Evolutionary conservation across 2,797 vertebrate species (phyloP), one percentile per base, ranked within the genome.

Genomic region (Alectoris magna): DNA sequence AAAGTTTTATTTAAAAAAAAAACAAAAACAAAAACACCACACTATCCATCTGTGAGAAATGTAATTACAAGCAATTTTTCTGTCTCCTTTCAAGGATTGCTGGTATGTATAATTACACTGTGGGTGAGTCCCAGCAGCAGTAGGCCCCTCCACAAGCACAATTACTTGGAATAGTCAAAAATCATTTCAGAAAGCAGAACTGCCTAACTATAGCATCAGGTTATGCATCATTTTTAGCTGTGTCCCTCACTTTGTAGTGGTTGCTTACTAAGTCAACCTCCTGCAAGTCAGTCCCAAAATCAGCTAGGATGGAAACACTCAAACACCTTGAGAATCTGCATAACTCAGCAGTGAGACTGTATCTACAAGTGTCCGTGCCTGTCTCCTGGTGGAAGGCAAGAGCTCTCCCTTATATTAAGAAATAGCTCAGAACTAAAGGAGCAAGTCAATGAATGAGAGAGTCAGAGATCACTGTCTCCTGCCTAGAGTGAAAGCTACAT

Each of bases 21-120:
- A 9, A n/a, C n/a, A 39, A 39, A 7, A 39, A 39, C 39, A 39
- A 39, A 39, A 39, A 39, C 68, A 39, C 68, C 38, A 62, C 1
- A 2, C 6, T 59, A 36, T 2, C 9, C 6, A 53, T 4, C 14
- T 73, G 44, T 49, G 31, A 73, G 36, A 14, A 79, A 26, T 0
- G 4, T 11, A 56, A 19, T 68, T 70, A 23, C 46, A 55, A 55
- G 27, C 8, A 69, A 69, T 4, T 56, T 60, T 78, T 39, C 60
- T 48, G 27, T 38, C 9, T 23, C 31, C 21, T 56, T 73, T 63
- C 51, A 46, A 2, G n/a, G 24, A 58, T 0, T 41, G 7, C 15
- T 46, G 29, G 5, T 14, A 7, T 0, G 3, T 1, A 34, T 4
- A 68, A 56, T 85, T 62, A 34, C 26, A 62, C 23, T 1, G 0